Evolutionary conservation across 1,140 invertebrate species (phyloP), one percentile per base, ranked within the genome.

Genomic region (Brachionus calyciflorus): DNA sequence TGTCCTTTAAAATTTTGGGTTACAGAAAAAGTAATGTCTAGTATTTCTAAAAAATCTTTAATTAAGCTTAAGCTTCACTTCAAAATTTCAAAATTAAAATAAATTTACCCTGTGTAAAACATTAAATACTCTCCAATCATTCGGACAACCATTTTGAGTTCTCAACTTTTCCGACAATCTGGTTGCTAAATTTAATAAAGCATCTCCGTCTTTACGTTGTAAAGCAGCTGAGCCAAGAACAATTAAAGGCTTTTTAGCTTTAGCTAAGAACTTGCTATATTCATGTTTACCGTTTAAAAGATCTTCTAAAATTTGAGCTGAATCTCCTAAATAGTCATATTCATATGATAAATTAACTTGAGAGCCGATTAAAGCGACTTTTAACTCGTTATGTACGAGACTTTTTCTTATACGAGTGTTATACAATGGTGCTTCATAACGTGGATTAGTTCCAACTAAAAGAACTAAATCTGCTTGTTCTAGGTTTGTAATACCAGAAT

Each of bases 351-450:
- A 87, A 86, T 99, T 93, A 28, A 98, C 89, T 82, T 94, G 89
- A 1, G 92, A 90, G 44, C 97, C 96, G 81, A 99, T 89, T 9
- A 94, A 82, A 1, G 90, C 93, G 5, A 88, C 82, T 76, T 83
- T 78, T 51, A 87, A 77, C 9, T 88, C 86, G 80, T 85, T 86
- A 79, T 87, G 82, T 28, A 87, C 80, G 83, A 85, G 87, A 28
- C 85, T 86, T 87, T 99, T 99, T 37, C 96, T 90, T 77, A 99
- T 90, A 79, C 96, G 89, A 0, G 96, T 91, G 87, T 99, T 99
- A 14, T 99, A 87, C 6, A 99, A 84, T 6, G 97, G 94, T n/a
- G 97, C 96, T 87, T 99, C 96, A 83, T 92, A 96, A 76, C 97
- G 89, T 0, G 95, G 93, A 88, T 99, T 99, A 3, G 94, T 96